Percentiles rank a stretch among this genome's conserved stretches.
Evolutionary conservation across 2,888 invertebrate genomes (phyloP).

Genomic region (Cantharis lateralis): DNA sequence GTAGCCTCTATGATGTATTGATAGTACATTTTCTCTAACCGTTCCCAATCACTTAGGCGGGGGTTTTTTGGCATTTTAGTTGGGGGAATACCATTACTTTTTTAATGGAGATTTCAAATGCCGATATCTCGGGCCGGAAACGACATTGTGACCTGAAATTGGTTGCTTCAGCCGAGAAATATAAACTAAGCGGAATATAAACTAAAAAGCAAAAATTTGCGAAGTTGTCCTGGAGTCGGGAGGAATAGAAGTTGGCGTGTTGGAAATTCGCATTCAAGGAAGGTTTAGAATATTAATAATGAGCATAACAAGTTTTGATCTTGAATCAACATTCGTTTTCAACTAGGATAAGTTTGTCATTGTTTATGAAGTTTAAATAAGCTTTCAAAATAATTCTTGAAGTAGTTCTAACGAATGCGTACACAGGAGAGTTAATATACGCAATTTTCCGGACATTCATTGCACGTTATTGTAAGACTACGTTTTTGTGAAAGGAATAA

Average conservation of each 20-base stretch:
- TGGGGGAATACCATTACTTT: no score
- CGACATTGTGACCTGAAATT: no score
- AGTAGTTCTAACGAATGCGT: constrained; percentile 4
- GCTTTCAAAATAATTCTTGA: not conserved
- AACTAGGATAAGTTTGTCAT: constrained; percentile 10
- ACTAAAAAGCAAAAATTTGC: not conserved
- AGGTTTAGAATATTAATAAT: constrained; percentile 8
- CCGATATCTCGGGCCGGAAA: no score
- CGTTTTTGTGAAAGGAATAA: constrained; percentile 5
- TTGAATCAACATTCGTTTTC: constrained; percentile 2
- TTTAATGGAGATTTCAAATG: no score
- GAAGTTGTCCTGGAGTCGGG: not conserved
- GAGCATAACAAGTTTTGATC: constrained; percentile 9
- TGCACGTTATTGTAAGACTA: constrained; percentile 9
- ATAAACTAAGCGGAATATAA: not conserved
- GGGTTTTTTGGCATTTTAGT: no score
- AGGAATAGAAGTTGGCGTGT: not conserved
- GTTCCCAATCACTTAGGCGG: no score
- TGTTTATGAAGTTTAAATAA: constrained; percentile 5
- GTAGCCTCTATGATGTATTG: no score
- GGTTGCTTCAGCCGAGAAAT: no score
- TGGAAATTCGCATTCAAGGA: not conserved
- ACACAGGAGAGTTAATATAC: constrained; percentile 9
- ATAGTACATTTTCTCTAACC: no score
- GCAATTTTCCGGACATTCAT: constrained; percentile 13